phyloP scores from a whole-genome alignment of 2,797 vertebrate genomes.

The Crocidura indochinensis region DNA sequence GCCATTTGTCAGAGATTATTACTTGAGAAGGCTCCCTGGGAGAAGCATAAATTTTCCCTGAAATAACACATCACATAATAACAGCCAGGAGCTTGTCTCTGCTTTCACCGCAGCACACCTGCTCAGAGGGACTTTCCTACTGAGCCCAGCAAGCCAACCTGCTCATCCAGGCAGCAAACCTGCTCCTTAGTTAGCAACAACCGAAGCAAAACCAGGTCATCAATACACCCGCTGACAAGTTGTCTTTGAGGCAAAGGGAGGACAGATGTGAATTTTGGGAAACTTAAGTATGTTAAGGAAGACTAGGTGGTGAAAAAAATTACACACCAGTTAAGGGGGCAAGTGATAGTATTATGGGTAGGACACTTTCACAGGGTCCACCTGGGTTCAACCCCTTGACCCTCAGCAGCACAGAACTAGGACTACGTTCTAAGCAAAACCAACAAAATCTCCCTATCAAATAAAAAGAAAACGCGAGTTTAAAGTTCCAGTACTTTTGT shows the following conservation, averaged over 20 bases:
- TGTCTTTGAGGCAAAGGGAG: slow-evolving; percentile 3
- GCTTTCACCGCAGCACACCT: slow-evolving; percentile 28
- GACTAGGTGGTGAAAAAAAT: background rate
- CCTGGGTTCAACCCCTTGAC: no score
- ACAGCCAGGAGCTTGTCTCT: slow-evolving; percentile 54
- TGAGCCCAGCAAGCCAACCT: background rate
- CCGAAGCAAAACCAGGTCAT: slow-evolving; percentile 3
- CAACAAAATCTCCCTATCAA: no score
- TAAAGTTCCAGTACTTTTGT: background rate
- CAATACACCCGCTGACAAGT: background rate
- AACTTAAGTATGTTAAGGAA: slow-evolving; percentile 52
- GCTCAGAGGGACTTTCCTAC: slow-evolving; percentile 25
- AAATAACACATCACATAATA: slow-evolving; percentile 25
- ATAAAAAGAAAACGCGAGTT: no score
- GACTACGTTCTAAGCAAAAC: no score
- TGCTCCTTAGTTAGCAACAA: background rate
- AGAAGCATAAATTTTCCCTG: slow-evolving; percentile 73
- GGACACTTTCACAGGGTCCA: no score
- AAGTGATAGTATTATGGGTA: no score
- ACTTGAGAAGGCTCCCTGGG: slow-evolving; percentile 52
- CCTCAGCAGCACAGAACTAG: no score
- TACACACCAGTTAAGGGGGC: background rate
- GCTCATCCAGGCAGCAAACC: slow-evolving; percentile 25
- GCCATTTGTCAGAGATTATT: slow-evolving; percentile 80
- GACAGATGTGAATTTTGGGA: background rate